These are phyloP conservation scores for Syngnathus typhle DNA, from an alignment of 2,113 vertebrate genomes.

Conservation along the genomic window DNA sequence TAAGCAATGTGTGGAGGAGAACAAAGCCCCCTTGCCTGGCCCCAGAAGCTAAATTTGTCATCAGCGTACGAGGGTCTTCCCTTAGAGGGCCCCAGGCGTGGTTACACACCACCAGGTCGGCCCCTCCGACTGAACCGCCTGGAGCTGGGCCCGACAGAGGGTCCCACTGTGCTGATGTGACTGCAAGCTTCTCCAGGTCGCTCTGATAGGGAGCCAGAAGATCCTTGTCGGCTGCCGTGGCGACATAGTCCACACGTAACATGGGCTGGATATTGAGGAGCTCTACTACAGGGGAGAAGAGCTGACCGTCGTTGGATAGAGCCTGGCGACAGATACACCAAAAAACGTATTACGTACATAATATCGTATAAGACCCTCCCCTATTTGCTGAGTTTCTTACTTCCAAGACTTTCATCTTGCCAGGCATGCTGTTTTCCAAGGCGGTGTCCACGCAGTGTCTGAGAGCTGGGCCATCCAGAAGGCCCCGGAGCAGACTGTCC, in stretches of 20 bases:
- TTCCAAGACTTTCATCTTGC: slow-evolving; percentile 83
- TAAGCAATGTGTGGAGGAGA: slow-evolving; percentile 82
- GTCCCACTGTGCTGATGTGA: slow-evolving; percentile 77
- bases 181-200: slow-evolving; percentile 63
- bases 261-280: slow-evolving; percentile 81
- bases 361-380: neutral
- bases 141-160: slow-evolving; percentile 63
- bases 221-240: slow-evolving; percentile 68
- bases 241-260: slow-evolving; percentile 80
- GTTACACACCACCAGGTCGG: slow-evolving; percentile 85
- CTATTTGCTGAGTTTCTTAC: slow-evolving; percentile 53
- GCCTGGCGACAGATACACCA: slow-evolving; percentile 62
- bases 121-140: slow-evolving; percentile 39
- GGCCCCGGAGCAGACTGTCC: slow-evolving; percentile 79
- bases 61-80: slow-evolving; percentile 44
- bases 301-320: slow-evolving; percentile 74
- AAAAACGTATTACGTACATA: neutral
- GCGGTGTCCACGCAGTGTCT: slow-evolving; percentile 80
- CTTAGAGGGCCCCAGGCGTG: slow-evolving; percentile 54
- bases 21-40: slow-evolving; percentile 83
- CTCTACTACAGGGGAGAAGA: slow-evolving; percentile 74
- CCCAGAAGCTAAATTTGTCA: slow-evolving; percentile 78
- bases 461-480: slow-evolving; percentile 71
- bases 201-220: slow-evolving; percentile 62
- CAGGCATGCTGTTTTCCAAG: slow-evolving; percentile 76